phyloP scores from a whole-genome alignment of 2,797 vertebrate genomes.

The Coreius guichenoti region DNA sequence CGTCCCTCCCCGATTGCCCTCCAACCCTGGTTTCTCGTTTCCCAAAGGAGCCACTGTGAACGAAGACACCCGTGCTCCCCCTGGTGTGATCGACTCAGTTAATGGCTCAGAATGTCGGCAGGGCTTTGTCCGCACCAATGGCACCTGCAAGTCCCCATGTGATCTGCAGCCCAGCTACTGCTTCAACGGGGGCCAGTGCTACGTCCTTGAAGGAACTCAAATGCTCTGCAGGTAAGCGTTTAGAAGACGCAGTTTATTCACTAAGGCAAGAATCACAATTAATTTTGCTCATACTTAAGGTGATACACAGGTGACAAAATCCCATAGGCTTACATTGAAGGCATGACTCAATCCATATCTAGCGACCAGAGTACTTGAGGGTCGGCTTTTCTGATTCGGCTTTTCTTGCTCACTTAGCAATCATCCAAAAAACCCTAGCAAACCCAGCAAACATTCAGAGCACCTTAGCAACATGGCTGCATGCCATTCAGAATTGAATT shows the following conservation, averaged over 20 bases:
- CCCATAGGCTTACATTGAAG: neutral
- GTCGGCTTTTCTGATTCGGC: neutral
- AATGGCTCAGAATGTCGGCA: slow-evolving; percentile 83
- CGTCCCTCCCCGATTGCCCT: slow-evolving; percentile 64
- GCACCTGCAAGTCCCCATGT: slow-evolving; percentile 90
- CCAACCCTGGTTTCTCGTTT: slow-evolving; percentile 61
- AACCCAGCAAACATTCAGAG: neutral
- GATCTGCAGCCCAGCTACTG: slow-evolving; percentile 91
- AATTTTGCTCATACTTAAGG: neutral
- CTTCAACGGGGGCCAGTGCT: slow-evolving; percentile 96
- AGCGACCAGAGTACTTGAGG: neutral
- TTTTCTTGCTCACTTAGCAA: neutral
- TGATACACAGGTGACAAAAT: neutral
- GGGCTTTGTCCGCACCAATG: slow-evolving; percentile 85
- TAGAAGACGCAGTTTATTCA: neutral
- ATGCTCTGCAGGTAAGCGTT: slow-evolving; percentile 91
- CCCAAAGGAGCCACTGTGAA: slow-evolving; percentile 57
- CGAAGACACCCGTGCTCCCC: slow-evolving; percentile 60
- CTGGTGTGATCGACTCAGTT: slow-evolving; percentile 54
- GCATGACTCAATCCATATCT: neutral
- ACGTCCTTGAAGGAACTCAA: slow-evolving; percentile 88
- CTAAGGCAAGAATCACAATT: neutral
- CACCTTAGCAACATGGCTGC: neutral
- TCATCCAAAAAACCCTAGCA: neutral
- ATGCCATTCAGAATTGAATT: neutral